Evolutionary conservation across 2,797 vertebrate species (phyloP).

Genomic region (Pangasius sanitwongsei): DNA sequence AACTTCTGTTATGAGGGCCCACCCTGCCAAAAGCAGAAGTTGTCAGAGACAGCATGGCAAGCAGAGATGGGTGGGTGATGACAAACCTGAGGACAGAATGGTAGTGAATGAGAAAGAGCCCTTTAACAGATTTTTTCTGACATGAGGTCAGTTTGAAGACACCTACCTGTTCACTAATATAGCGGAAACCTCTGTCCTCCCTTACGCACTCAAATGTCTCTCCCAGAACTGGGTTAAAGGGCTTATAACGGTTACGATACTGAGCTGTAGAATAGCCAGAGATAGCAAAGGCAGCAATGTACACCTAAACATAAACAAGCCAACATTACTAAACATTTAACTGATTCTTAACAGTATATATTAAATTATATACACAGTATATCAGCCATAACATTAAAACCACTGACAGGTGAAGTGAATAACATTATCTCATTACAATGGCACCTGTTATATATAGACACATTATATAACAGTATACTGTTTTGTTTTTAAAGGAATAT

Average conservation of each 20-base stretch:
- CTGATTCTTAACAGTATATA: neutral
- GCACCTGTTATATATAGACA: too few species aligned
- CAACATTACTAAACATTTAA: neutral
- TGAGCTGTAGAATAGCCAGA: conserved; percentile 88
- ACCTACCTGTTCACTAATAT: conserved; percentile 89
- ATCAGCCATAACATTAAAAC: too few species aligned
- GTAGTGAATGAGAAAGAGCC: conserved; percentile 7
- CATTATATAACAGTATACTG: too few species aligned
- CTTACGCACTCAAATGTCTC: conserved; percentile 90
- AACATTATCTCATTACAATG: too few species aligned
- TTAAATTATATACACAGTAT: neutral
- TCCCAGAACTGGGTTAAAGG: conserved; percentile 92
- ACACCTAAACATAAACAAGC: conserved; percentile 74
- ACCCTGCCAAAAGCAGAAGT: conserved; percentile 96
- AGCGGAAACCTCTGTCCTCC: conserved; percentile 84
- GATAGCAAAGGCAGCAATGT: conserved; percentile 89
- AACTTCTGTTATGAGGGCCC: conserved; percentile 41
- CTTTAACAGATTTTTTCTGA: neutral
- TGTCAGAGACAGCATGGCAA: conserved; percentile 88
- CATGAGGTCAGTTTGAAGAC: neutral
- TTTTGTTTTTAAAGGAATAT: neutral
- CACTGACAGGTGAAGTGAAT: too few species aligned
- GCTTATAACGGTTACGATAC: conserved; percentile 89
- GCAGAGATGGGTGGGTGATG: conserved; percentile 93
- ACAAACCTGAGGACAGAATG: conserved; percentile 77